Evolutionary conservation across 2,888 invertebrate genomes (phyloP), one percentile per base, ranked within the genome.

Genomic region (Chrysodeixis includens): DNA sequence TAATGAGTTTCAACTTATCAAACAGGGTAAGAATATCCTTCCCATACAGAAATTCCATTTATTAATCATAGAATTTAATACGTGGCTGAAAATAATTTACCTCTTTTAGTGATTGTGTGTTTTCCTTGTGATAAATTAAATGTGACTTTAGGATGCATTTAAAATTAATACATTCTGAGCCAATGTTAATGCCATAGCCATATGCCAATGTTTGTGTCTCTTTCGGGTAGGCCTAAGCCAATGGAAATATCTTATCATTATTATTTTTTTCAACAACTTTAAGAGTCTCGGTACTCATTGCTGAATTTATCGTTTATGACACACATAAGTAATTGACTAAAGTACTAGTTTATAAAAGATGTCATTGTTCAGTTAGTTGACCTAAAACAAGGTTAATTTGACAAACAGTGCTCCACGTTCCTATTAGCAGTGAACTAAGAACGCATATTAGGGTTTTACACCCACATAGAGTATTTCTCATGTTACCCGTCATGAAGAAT

Each of bases 401-500:
- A 49, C 46, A 18, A 49, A 46, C 46, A 18, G 12, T 55, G 51
- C 7, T 16, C 18, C 10, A 52, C 51, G 12, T 52, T 56, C 74
- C 78, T 69, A 65, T 66, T 52, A 74, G 26, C 57, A 62, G 57
- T 53, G 56, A 70, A 60, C 46, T 71, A 62, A 62, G 62, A 69
- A 51, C 59, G 54, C 56, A 64, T 67, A 53, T 71, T 78, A 78
- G 74, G 55, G 75, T 55, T 78, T 71, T 55, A 71, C 73, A 68
- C 74, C 79, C 69, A 81, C 76, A 52, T 30, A 52, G 62, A 64
- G 57, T 56, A 64, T 69, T 71, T 84, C 83, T 83, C 83, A 83
- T 81, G 86, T 83, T 82, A 73, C 82, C 82, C 83, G 87, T 87
- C 89, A 84, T 75, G 82, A 80, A 79, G 84, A 87, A 90, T 89